These are phyloP conservation scores for Cyaniris semiargus DNA, from an alignment of 2,888 invertebrate genomes.

Conservation along the genomic window DNA sequence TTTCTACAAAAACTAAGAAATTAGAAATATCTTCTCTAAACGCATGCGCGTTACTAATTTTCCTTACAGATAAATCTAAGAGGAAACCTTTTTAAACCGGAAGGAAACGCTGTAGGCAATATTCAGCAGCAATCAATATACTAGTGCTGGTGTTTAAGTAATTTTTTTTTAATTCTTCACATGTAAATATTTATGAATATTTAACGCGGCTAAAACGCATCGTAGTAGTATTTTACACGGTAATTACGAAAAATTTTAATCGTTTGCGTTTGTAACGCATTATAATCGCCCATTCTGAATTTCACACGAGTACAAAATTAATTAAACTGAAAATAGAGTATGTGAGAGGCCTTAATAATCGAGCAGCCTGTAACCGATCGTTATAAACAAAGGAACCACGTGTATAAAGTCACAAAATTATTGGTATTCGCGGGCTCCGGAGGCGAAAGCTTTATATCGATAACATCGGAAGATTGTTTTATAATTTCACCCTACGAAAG, in stretches of 20 bases:
- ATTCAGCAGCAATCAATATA: too few species aligned
- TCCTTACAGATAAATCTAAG: too few species aligned
- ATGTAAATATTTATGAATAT: not conserved
- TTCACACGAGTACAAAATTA: not conserved
- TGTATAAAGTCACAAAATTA: conserved; percentile 76
- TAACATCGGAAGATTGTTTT: conserved; percentile 30
- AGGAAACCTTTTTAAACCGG: too few species aligned
- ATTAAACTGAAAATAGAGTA: not conserved
- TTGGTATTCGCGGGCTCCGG: conserved; percentile 65
- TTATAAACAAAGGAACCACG: conserved; percentile 68
- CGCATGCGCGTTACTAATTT: too few species aligned
- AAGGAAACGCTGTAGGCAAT: too few species aligned
- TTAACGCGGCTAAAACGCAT: too few species aligned
- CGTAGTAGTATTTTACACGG: not conserved
- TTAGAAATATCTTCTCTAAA: too few species aligned
- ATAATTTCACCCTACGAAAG: conserved; percentile 9
- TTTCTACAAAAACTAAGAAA: too few species aligned
- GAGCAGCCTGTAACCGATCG: conserved; percentile 38
- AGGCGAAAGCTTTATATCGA: conserved; percentile 48
- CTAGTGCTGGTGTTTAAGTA: not conserved
- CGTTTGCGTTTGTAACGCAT: not conserved
- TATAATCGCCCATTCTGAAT: not conserved
- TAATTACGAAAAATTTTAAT: not conserved
- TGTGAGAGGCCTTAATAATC: not conserved
- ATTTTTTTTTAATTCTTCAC: not conserved